These are phyloP conservation scores for Zoanthus sociatus DNA, from an alignment of 92 coral and sea anemone genomes.

Conservation along the genomic window DNA sequence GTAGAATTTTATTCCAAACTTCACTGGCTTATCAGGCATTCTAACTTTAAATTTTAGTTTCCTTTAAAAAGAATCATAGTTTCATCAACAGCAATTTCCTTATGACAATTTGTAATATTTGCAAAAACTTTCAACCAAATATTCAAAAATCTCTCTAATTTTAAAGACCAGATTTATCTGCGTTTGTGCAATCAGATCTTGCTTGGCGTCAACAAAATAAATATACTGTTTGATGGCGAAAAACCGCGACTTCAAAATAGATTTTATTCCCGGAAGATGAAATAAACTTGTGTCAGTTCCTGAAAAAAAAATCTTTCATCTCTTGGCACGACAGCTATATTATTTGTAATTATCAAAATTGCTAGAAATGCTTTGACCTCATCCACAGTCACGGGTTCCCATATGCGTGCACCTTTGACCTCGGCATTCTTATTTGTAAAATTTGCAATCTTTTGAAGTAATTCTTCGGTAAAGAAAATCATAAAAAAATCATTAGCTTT, in stretches of 20 bases:
- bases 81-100: too few relatives aligned
- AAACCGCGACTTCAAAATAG: constrained; percentile 11
- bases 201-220: constrained; percentile 55
- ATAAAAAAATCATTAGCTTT: constrained; percentile 47
- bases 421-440: constrained; percentile 56
- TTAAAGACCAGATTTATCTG: constrained; percentile 4
- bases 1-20: constrained; percentile 64
- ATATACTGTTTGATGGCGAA: constrained; percentile 52
- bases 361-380: constrained; percentile 49
- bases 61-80: background rate
- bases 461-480: constrained; percentile 12
- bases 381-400: constrained; percentile 43
- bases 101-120: background rate
- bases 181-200: constrained; percentile 36
- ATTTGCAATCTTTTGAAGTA: constrained; percentile 35
- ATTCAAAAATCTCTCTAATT: constrained; percentile 26
- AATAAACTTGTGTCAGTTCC: constrained; percentile 43
- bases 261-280: constrained; percentile 28
- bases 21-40: constrained; percentile 71
- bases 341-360: constrained; percentile 42
- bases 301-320: constrained; percentile 51
- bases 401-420: constrained; percentile 36
- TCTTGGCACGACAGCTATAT: constrained; percentile 44
- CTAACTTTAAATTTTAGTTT: constrained; percentile 44
- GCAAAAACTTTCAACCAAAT: constrained; percentile 27